Percentiles rank a stretch among this genome's conserved stretches.
phyloP scores from a whole-genome alignment of 2,797 vertebrate species.

The Notolabrus celidotus region DNA sequence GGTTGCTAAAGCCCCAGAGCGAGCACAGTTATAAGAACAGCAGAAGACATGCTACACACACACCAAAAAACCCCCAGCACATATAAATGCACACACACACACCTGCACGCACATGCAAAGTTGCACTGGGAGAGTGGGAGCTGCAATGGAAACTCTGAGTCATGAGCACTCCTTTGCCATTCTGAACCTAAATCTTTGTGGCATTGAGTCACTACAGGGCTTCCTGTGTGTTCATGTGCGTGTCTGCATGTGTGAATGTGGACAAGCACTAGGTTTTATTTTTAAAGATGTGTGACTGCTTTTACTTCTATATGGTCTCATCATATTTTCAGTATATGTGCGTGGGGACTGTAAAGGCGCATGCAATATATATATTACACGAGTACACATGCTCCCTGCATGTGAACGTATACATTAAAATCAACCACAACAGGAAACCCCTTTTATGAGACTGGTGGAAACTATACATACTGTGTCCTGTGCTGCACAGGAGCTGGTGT shows the following conservation, averaged over 20 bases:
- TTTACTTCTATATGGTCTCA: conserved; percentile 2
- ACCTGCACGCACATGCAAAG: conserved; percentile 46
- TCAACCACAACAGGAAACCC: conserved; percentile 43
- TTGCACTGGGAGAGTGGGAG: conserved; percentile 72
- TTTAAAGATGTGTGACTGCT: conserved; percentile 38
- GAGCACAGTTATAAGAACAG: conserved; percentile 56
- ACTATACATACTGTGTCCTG: conserved; percentile 28
- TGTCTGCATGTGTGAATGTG: conserved; percentile 58
- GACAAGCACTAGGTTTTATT: conserved; percentile 19
- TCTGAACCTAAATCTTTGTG: conserved; percentile 86
- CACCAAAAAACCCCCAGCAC: conserved; percentile 37
- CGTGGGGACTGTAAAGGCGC: not conserved
- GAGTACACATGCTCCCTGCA: not conserved
- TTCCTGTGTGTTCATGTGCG: conserved; percentile 77
- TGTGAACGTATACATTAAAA: conserved; percentile 3
- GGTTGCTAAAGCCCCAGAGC: conserved; percentile 60
- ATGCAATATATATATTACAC: not conserved
- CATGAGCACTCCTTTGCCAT: conserved; percentile 80
- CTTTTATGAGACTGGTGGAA: conserved; percentile 43
- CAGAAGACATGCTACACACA: conserved; percentile 55
- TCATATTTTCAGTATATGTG: conserved; percentile 27
- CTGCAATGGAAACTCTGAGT: conserved; percentile 87
- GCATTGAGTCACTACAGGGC: conserved; percentile 85
- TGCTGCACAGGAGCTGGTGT: conserved; percentile 8
- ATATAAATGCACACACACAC: conserved; percentile 28